Base-by-base conservation (phyloP, 2,888 invertebrate genomes). In the Tenthredo distinguenda region DNA sequence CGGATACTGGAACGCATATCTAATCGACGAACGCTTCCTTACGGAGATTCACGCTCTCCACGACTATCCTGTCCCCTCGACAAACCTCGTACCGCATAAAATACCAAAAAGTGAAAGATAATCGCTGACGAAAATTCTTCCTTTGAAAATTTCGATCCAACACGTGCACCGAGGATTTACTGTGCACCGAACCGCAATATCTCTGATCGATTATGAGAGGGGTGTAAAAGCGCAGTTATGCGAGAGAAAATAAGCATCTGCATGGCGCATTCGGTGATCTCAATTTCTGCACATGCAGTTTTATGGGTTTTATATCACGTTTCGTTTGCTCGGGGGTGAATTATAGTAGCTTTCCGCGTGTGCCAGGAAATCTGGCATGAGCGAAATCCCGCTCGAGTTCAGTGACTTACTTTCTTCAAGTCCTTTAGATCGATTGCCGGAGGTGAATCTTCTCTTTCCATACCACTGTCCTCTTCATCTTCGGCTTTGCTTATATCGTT, bases 381-480 rank as follows among this genome's bases (percentile, higher is more conserved):
- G 10, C 72, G 1, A 68, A 34, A 47, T 15, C n/a, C 15, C 76
- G 15, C 15, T 50, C 18, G 26, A 77, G 9, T 77, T 31, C 5
- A 50, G 15, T 62, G 40, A 83, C 91, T 77, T 93, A 93, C 93
- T 92, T 93, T 93, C 91, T 93, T 93, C 85, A 93, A 87, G 87
- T 91, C 90, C 86, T 88, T 90, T 86, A 92, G 86, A 88, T 92
- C 91, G 85, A 90, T 89, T 37, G 90, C 91, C 26, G 91, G 91
- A 50, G 93, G 91, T 34, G 92, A 92, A 65, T 90, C 88, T 85
- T 93, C 93, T 86, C 91, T 90, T 85, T 93, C 93, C 92, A 92
- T 92, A 21, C 92, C 93, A 72, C 93, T 92, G 86, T 93, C 93
- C 84, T 92, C 86, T 93, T 93, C 85, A 91, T 91, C 85, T 89